These are phyloP conservation scores for Amazona ochrocephala DNA, from an alignment of 2,797 vertebrate genomes.

Conservation along the genomic window DNA sequence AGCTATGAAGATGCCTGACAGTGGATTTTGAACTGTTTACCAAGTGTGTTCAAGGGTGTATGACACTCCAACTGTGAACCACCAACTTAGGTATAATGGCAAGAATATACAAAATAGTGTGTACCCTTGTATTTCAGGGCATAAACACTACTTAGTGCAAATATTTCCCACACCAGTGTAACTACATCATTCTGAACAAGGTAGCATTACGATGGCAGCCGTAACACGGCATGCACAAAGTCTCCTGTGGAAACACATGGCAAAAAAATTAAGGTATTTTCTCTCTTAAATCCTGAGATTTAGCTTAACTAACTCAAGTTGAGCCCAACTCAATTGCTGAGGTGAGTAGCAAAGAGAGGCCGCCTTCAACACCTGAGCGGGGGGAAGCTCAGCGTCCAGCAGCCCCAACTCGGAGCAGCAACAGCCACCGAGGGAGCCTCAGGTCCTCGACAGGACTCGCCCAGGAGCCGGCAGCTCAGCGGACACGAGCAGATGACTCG, in stretches of 20 bases:
- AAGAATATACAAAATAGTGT: not conserved
- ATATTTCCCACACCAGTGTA: not conserved
- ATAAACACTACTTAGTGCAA: not conserved
- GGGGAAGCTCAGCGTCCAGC: too few relatives aligned
- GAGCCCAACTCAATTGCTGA: too few relatives aligned
- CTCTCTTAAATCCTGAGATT: not conserved
- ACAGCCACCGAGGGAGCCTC: too few relatives aligned
- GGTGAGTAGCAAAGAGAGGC: too few relatives aligned
- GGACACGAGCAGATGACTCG: too few relatives aligned
- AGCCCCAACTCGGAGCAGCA: too few relatives aligned
- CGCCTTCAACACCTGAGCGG: too few relatives aligned
- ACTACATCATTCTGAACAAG: not conserved
- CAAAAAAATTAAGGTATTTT: not conserved
- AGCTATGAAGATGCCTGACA: not conserved
- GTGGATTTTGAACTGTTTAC: not conserved
- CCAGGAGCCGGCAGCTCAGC: too few relatives aligned
- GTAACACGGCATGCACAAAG: not conserved
- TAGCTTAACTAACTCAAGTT: not conserved
- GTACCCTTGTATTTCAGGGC: not conserved
- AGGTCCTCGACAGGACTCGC: too few relatives aligned
- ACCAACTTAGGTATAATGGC: not conserved
- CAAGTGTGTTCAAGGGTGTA: not conserved
- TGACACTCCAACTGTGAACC: not conserved
- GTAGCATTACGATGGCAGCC: not conserved
- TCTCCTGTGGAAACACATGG: accelerated